Base-by-base conservation (phyloP, 2,113 vertebrate species). In the Chloropsis hardwickii region DNA sequence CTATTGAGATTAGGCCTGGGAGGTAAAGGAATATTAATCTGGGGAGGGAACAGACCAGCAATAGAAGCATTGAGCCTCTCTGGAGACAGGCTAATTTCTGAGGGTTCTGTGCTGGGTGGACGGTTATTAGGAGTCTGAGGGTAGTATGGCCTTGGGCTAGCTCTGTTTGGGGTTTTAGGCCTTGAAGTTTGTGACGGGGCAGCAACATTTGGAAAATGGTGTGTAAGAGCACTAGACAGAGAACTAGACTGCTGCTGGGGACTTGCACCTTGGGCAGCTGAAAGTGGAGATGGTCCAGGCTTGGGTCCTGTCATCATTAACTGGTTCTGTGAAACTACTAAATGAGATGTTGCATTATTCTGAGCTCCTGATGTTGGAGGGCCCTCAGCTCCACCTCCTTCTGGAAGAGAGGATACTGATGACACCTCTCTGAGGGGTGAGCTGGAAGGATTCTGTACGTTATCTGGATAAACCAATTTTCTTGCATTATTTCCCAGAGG, bases 1-100 rank as follows among this genome's bases (percentile, higher is more conserved):
- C 99, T 98, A 72, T 98, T 99, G 92, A 99, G 97, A 96, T 98
- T 99, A 77, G 99, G 98, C 95, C 99, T 98, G 18, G 99, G 99
- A 96, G 99, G 99, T 91, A 99, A 97, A 95, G 99, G 99, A 98
- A 99, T 99, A 98, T 99, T 99, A 90, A 99, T 99, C 89, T 99
- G 99, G 47, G 99, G 99, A 91, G 99, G 99, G 81, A 99, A 99
- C 29, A 99, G 98, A 58, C 99, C 99, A 90, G 99, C 99, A 95
- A 99, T 99, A 42, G 99, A 99, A 66, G 99, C 99, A 86, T 99
- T 99, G 73, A 99, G 98, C 95, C 99, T 98, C 97, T 99, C 99
- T 62, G 99, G 99, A 86, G 99, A 99, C 60, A 99, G 98, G 96
- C 99, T 99, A 25, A 99, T 99, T 98, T 99, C 99, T 54, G 99